Percentiles rank a stretch among this genome's conserved stretches.
phyloP scores from a whole-genome alignment of 2,888 invertebrate genomes.

The Nephrotoma flavescens region DNA sequence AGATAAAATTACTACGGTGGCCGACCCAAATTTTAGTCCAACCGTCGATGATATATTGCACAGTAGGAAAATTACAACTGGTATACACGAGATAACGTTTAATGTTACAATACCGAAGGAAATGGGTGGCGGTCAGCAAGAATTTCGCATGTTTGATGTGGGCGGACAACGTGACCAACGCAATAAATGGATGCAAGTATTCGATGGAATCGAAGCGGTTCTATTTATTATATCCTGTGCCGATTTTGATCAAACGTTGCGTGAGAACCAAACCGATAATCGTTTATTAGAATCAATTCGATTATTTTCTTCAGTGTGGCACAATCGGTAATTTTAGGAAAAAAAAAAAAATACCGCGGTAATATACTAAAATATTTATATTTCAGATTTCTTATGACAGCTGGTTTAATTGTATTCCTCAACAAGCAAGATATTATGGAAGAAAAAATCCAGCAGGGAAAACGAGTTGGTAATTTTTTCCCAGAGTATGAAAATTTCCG shows the following conservation, averaged over 20 bases:
- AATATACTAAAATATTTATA: slow-evolving; percentile 25
- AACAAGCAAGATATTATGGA: slow-evolving; percentile 69
- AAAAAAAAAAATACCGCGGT: not conserved
- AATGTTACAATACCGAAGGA: slow-evolving; percentile 53
- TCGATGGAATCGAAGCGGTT: slow-evolving; percentile 68
- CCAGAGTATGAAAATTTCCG: slow-evolving; percentile 45
- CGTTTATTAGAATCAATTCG: slow-evolving; percentile 54
- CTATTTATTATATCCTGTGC: slow-evolving; percentile 67
- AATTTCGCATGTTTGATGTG: slow-evolving; percentile 72
- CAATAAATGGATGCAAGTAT: slow-evolving; percentile 75
- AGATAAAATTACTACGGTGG: slow-evolving; percentile 50
- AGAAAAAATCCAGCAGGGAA: slow-evolving; percentile 52
- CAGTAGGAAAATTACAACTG: slow-evolving; percentile 57
- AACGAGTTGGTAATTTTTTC: slow-evolving; percentile 47
- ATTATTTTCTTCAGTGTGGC: slow-evolving; percentile 64
- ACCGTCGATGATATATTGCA: slow-evolving; percentile 61
- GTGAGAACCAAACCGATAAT: slow-evolving; percentile 57
- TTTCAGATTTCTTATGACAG: slow-evolving; percentile 44
- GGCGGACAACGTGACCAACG: slow-evolving; percentile 71
- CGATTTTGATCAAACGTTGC: slow-evolving; percentile 60
- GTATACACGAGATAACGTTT: slow-evolving; percentile 62
- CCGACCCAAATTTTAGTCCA: slow-evolving; percentile 49
- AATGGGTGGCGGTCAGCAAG: slow-evolving; percentile 52
- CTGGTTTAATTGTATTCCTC: slow-evolving; percentile 65
- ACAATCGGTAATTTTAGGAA: slow-evolving; percentile 29